Percentiles rank a stretch among this genome's conserved stretches.
These are phyloP conservation scores for Rotaria macrura DNA, from an alignment of 2,888 invertebrate genomes.

Conservation along the genomic window DNA sequence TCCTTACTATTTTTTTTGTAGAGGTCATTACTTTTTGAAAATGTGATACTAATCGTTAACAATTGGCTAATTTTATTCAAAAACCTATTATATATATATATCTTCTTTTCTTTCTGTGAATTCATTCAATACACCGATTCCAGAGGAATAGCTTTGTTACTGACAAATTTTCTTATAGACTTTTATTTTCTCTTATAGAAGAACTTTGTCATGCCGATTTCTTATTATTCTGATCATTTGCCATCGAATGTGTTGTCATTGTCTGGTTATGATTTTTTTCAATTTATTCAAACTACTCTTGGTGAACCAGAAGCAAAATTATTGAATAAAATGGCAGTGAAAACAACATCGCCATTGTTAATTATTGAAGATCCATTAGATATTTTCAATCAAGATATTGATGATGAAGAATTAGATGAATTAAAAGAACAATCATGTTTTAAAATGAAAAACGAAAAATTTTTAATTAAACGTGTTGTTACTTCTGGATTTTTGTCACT, in stretches of 20 bases:
- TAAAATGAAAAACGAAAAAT: not conserved
- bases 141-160: no score
- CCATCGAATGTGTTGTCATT: not conserved
- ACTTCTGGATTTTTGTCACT: not conserved
- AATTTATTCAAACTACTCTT: not conserved
- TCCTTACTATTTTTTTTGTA: no score
- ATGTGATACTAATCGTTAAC: no score
- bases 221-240: not conserved
- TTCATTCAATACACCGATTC: no score
- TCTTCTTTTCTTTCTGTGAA: no score
- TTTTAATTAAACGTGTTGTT: not conserved
- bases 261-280: not conserved
- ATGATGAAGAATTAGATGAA: not conserved
- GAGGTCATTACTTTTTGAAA: no score
- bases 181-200: no score
- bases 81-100: no score
- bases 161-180: no score
- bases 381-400: not conserved
- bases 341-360: not conserved
- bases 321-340: not conserved
- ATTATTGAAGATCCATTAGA: not conserved
- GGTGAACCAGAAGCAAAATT: not conserved
- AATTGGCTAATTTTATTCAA: no score
- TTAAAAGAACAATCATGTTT: not conserved
- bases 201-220: not conserved